Base-by-base conservation (phyloP, 1,140 invertebrate species). In the Temnothorax longispinosus region DNA sequence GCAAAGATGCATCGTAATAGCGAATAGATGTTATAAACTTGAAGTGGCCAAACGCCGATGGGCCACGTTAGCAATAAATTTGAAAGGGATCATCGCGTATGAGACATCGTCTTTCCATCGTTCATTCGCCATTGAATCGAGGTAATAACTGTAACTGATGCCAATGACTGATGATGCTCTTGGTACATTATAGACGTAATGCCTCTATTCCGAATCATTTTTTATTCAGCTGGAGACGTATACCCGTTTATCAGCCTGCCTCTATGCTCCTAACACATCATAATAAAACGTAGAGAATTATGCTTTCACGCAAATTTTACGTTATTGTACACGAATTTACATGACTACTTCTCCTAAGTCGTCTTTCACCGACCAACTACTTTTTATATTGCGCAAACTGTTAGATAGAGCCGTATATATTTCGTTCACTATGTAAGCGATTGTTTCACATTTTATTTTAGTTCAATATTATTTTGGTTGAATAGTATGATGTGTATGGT, bases 1-100 rank as follows among this genome's bases (percentile, higher is more conserved):
- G 21, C 13, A 11, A 89, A 8, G 1, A 41, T 6, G 7, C 67
- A 44, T 13, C 86, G 76, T 2, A 60, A 10, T n/a, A 32, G 18
- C 3, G 90, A 56, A n/a, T 60, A 85, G 0, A 71, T 0, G 10
- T 86, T 32, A 54, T 88, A 69, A 13, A 65, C 8, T 10, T 86
- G 65, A 15, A 91, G 60, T 3, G 88, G 90, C 90, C 90, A 91
- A 6, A 77, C 64, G 0, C 90, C 89, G 13, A 88, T n/a, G 3
- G 78, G 86, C 86, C 78, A 85, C n/a, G 82, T 62, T 21, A 87
- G 2, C 11, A n/a, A n/a, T n/a, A n/a, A 86, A 18, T 52, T 86
- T 85, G 27, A 82, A 62, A 5, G 78, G 77, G 6, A 6, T 84
- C 85, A 85, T 89, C 47, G 81, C 86, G 54, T 89, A 87, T 0